Base-by-base conservation (phyloP, 1,140 invertebrate species). In the Lamellibrachia luymesi region DNA sequence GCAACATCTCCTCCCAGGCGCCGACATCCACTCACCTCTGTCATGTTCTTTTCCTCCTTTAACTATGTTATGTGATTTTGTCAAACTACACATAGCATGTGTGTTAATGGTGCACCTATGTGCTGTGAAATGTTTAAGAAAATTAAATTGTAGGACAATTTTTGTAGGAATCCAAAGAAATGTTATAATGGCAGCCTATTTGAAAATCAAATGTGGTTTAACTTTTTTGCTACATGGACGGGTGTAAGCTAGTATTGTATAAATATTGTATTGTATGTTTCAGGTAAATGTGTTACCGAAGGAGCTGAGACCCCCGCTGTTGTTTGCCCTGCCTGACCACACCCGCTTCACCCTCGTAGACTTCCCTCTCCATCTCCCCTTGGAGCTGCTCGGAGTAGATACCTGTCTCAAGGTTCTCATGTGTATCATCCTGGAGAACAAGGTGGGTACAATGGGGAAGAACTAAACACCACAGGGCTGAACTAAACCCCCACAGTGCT, bases 271-370 rank as follows among this genome's bases (percentile, higher is more conserved):
- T 50, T 94, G 50, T 93, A 27, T 95, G 96, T 96, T 27, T 92
- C 96, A 97, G 97, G 96, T 99, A 56, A 98, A 99, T 96, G 97
- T 99, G 89, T 97, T 99, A 92, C 98, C 98, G 49, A 97, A 97
- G n/a, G 98, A 97, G 93, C 97, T 99, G 51, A 98, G 99, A 95
- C 97, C 98, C 92, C 98, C 98, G 2, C 96, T 99, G 90, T 97
- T 98, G 64, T 99, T 99, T 96, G 99, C 99, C 27, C 97, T 99
- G 94, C 99, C 99, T 10, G 99, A 99, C 96, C 97, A 99, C 98
- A 95, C 97, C 97, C 94, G 97, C 94, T 99, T 99, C 96, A 98
- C 98, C 27, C 97, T 99, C 91, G 98, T 99, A 49, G 99, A 99
- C 96, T 99, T 99, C 96, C 99, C 99, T 6, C 96, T 99, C 90